These are phyloP conservation scores for Heliconius hermathena DNA, from an alignment of 1,140 invertebrate species.

Conservation along the genomic window DNA sequence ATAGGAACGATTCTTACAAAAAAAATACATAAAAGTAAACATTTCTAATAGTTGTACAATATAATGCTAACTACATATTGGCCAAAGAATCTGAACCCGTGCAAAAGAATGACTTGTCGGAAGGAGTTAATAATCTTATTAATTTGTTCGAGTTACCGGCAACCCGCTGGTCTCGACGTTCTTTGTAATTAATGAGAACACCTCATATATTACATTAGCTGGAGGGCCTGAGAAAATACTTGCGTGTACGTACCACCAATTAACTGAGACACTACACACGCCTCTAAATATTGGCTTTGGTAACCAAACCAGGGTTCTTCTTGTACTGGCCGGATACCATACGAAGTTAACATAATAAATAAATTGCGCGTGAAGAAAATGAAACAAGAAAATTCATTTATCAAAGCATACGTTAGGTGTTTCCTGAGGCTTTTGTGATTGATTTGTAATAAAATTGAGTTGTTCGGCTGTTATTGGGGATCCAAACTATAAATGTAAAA, in stretches of 20 bases:
- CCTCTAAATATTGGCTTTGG: neutral
- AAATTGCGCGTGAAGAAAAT: slow-evolving; percentile 77
- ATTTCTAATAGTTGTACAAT: neutral
- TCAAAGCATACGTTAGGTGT: slow-evolving; percentile 58
- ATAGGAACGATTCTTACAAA: no score
- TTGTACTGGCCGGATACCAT: slow-evolving; percentile 49
- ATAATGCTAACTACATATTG: slow-evolving; percentile 4
- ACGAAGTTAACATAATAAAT: slow-evolving; percentile 75
- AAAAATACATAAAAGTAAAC: neutral
- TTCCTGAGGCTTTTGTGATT: slow-evolving; percentile 56
- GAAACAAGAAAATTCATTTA: slow-evolving; percentile 78
- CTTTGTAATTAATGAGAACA: slow-evolving; percentile 80
- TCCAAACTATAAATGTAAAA: neutral
- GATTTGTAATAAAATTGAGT: slow-evolving; percentile 42
- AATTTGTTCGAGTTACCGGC: slow-evolving; percentile 72
- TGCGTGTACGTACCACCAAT: slow-evolving; percentile 64
- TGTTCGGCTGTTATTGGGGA: neutral
- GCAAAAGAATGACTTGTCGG: slow-evolving; percentile 74
- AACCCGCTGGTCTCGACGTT: slow-evolving; percentile 73
- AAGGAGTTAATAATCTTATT: slow-evolving; percentile 80
- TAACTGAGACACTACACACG: slow-evolving; percentile 49
- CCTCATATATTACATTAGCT: slow-evolving; percentile 80
- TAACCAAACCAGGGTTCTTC: slow-evolving; percentile 41
- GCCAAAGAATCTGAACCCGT: neutral
- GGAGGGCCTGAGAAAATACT: slow-evolving; percentile 68